Conservation (phyloP, 2,113 vertebrate species). For the Pterophyllum scalare region DNA sequence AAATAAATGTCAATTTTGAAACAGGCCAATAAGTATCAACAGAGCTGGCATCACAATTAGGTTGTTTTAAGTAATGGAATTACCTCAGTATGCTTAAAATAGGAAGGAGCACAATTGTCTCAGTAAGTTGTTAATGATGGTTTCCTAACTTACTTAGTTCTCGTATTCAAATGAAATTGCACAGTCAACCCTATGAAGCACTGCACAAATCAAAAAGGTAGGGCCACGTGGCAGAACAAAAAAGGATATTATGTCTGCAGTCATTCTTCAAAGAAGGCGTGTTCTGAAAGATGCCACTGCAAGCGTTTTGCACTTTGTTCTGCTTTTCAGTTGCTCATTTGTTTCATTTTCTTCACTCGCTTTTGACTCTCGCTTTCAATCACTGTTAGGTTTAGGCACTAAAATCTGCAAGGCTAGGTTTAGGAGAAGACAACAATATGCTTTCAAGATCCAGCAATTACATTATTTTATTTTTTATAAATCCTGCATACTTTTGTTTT, state of each 20-base stretch:
- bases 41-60: too few species aligned
- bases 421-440: neutral
- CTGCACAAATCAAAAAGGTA: neutral
- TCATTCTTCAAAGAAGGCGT: neutral
- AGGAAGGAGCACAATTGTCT: neutral
- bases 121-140: neutral
- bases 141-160: neutral
- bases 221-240: neutral
- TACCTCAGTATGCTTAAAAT: neutral
- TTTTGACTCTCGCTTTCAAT: slow-evolving; percentile 7
- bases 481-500: neutral
- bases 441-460: neutral
- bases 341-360: neutral
- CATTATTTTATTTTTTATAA: accelerated
- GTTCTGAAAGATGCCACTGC: neutral
- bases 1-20: too few species aligned
- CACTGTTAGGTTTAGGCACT: neutral
- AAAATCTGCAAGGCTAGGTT: neutral
- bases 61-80: neutral
- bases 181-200: neutral
- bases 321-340: slow-evolving; percentile 4
- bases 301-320: slow-evolving; percentile 10
- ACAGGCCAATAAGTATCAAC: too few species aligned
- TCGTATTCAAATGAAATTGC: neutral
- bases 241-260: neutral